Base-by-base conservation (phyloP, 2,797 vertebrate genomes). In the Iguana delicatissima region DNA sequence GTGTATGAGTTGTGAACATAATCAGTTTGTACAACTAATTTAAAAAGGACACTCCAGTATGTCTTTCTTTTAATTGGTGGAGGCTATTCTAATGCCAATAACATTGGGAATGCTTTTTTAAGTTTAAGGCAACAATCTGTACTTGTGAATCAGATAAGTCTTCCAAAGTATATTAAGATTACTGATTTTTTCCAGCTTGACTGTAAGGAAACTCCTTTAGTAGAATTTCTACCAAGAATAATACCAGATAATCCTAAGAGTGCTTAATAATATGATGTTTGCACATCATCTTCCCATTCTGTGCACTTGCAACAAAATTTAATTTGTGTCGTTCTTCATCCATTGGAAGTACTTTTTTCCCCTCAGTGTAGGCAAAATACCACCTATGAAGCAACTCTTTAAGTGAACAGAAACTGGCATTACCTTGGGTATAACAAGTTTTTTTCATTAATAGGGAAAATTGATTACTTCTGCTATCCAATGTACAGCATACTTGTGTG, bases 401-500 rank as follows among this genome's bases (percentile, higher is more conserved):
- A 91, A 79, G 79, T 88, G 86, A 92, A 91, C 88, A 89, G 50
- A 82, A 89, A 89, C 7, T 22, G 77, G 64, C 90, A 67, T 92
- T 90, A 83, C 90, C 92, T 92, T 86, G 42, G 1, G 80, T 95
- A 80, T 93, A 94, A 95, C 3, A 86, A 82, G 79, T 90, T 89
- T 94, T 92, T 94, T 92, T 94, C 46, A 79, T 62, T 94, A 93
- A 88, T 90, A 88, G 55, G 72, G 92, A 64, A 77, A 91, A 86
- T 84, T 84, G 88, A 95, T 88, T 82, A 87, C 90, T 94, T 94
- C 89, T 92, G 85, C 88, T 59, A 87, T 91, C 88, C 74, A 93
- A 84, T 94, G 94, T 95, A 91, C 94, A 95, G 92, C 92, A 91
- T 92, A 91, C 89, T 88, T 90, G 59, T 91, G 87, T 95, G 92